Evolutionary conservation across 2,113 vertebrate genomes (phyloP), one percentile per base, ranked within the genome.

Genomic region (Nycticryphes semicollaris): DNA sequence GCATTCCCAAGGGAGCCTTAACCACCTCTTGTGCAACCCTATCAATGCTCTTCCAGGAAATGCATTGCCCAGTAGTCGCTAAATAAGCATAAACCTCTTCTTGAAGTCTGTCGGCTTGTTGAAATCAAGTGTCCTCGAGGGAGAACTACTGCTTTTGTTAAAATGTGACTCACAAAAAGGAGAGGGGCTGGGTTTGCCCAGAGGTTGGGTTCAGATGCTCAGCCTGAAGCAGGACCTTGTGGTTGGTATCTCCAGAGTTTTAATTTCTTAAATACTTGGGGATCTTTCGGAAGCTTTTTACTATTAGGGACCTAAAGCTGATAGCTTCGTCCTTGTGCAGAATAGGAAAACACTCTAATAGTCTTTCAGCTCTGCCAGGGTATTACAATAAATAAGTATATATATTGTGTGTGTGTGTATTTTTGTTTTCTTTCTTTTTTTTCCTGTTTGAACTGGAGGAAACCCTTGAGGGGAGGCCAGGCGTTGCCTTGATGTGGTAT

Each of bases 81-180:
- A 56, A 89, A 72, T 56, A 67, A 84, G 41, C 51, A 72, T 1
- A 72, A 89, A 63, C 4, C 2, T 35, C 20, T 48, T 28, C 39
- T 68, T 67, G 18, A 81, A 82, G 30, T 30, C 51, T 74, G 72
- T 7, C 0, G 0, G 35, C 0, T 0, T 84, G 60, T 57, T 68
- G 84, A 94, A 89, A 84, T 76, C 10, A 1, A 79, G 33, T 27
- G 3, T 84, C 43, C 31, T 88, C n/a, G 17, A 78, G 57, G 39
- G 43, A 75, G 74, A 84, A 37, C 30, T 37, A 20, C 28, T 66
- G 43, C 0, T 12, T 83, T 76, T 73, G 28, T 62, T 62, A 25
- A 88, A 64, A 62, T 54, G 47, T 37, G 63, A 31, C 19, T 69
- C 1, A 21, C 1, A 31, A 74, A 35, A 63, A 75, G 66, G 56